phyloP scores from a whole-genome alignment of 2,797 vertebrate genomes.

The Hemitrygon akajei region DNA sequence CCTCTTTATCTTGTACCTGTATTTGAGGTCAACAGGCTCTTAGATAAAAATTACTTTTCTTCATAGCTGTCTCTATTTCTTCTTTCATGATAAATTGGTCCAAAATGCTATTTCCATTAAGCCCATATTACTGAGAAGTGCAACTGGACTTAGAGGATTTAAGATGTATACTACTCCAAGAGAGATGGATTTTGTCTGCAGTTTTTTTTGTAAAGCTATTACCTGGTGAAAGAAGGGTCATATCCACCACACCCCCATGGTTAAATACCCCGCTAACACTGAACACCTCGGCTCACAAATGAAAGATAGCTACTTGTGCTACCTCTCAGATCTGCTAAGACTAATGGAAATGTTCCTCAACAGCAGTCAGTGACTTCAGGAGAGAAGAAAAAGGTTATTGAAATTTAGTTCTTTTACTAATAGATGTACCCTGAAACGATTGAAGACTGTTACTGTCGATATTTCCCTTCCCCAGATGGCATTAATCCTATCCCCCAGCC shows the following conservation, averaged over 20 bases:
- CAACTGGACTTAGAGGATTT: not conserved
- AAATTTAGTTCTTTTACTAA: not conserved
- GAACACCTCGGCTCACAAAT: not conserved
- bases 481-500: not conserved
- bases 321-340: not conserved
- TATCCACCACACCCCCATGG: not conserved
- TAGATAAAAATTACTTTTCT: conserved; percentile 35
- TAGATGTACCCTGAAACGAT: not conserved
- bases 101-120: conserved; percentile 11
- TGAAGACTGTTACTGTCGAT: not conserved
- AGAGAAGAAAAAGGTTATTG: not conserved
- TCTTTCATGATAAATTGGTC: conserved; percentile 29
- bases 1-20: conserved; percentile 31
- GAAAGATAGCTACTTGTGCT: not conserved
- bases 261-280: not conserved
- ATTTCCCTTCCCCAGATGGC: not conserved
- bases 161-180: not conserved
- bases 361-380: not conserved
- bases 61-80: conserved; percentile 22
- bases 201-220: not conserved
- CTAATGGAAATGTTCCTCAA: not conserved
- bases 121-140: not conserved
- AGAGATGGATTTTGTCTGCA: not conserved
- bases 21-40: conserved; percentile 17
- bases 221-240: not conserved